A percentile compares a stretch with the other conserved stretches of the same genome.
phyloP scores from a whole-genome alignment of 2,888 invertebrate genomes.

The Dascillus cervinus region DNA sequence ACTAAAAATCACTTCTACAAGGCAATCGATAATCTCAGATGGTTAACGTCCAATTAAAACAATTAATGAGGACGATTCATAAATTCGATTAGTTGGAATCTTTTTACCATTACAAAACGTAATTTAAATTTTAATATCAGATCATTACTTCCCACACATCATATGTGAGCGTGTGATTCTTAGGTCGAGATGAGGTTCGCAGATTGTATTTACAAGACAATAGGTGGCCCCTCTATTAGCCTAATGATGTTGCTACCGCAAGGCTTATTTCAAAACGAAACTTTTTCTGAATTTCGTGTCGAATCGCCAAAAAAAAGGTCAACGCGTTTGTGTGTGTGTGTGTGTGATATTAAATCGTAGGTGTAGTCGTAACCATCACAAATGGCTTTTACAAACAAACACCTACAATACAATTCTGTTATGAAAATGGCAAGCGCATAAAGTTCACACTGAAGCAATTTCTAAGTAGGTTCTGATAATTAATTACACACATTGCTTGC shows the following conservation, averaged over 20 bases:
- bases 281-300: no score
- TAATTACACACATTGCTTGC: constrained; percentile 12
- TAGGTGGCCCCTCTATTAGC: constrained; percentile 20
- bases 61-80: no score
- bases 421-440: constrained; percentile 3
- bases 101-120: no score
- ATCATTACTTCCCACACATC: constrained; percentile 15
- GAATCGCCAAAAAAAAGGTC: no score
- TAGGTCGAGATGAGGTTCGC: constrained; percentile 12
- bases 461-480: constrained; percentile 11
- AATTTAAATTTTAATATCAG: constrained; percentile 13
- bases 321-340: no score
- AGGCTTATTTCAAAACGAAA: no score
- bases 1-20: no score
- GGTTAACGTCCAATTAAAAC: no score
- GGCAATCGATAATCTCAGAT: no score
- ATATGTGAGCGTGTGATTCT: constrained; percentile 19
- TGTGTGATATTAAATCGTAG: no score
- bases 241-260: constrained; percentile 23
- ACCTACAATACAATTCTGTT: constrained; percentile 8
- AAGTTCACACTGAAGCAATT: constrained; percentile 7
- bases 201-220: constrained; percentile 19
- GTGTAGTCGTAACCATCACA: no score
- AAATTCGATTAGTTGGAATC: no score
- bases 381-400: constrained; percentile 6